Percentiles rank a stretch among this genome's conserved stretches.
These are phyloP conservation scores for Antechinus stuartii DNA, from an alignment of 2,113 vertebrate genomes.

Conservation along the genomic window DNA sequence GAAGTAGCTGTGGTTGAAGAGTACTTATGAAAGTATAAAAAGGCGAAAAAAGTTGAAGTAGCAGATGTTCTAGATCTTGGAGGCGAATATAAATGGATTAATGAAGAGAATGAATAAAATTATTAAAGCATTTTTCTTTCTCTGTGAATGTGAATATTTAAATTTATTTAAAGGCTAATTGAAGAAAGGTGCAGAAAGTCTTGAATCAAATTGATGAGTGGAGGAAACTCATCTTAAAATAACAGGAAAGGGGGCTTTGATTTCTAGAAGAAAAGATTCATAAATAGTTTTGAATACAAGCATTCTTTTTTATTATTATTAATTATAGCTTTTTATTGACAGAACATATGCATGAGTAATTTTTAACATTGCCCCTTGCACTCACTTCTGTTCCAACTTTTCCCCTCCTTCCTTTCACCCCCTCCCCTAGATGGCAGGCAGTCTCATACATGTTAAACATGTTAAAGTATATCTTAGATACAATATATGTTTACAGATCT, in stretches of 20 bases:
- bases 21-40: not conserved
- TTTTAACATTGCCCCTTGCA: too few relatives aligned
- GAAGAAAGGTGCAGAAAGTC: not conserved
- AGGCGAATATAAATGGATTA: not conserved
- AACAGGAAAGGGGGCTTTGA: not conserved
- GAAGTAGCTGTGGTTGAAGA: not conserved
- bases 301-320: not conserved
- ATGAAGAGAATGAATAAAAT: not conserved
- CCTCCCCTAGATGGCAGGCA: too few relatives aligned
- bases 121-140: not conserved
- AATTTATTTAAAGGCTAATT: not conserved
- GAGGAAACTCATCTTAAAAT: not conserved
- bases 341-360: too few relatives aligned
- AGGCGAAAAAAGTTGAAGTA: slow-evolving; percentile 16
- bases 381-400: too few relatives aligned
- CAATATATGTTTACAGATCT: too few relatives aligned
- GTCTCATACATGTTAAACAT: too few relatives aligned
- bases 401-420: too few relatives aligned
- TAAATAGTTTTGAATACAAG: not conserved
- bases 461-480: too few relatives aligned
- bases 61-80: not conserved
- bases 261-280: not conserved
- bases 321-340: too few relatives aligned
- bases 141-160: not conserved
- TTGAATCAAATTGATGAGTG: not conserved